phyloP scores from a whole-genome alignment of 2,888 invertebrate species.

The Busseola fusca region DNA sequence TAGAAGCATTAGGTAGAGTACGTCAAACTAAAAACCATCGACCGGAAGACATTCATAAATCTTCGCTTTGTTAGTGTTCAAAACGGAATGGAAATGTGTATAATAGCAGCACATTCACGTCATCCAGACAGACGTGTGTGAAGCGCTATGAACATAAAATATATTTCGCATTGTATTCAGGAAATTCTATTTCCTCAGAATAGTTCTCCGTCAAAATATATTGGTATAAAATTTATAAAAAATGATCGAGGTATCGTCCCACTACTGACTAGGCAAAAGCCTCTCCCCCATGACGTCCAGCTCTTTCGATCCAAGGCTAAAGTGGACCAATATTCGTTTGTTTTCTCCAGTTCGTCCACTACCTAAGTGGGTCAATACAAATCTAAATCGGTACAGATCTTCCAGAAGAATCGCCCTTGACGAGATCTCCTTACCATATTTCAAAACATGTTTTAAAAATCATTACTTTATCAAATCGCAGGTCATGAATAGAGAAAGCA shows the following conservation, averaged over 20 bases:
- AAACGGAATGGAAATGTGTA: conserved; percentile 14
- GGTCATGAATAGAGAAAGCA: conserved; percentile 49
- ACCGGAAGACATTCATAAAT: conserved; percentile 43
- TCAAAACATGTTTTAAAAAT: conserved; percentile 11
- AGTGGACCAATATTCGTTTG: not conserved
- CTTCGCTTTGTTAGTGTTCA: conserved; percentile 23
- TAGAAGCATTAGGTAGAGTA: not conserved
- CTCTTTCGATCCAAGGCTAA: not conserved
- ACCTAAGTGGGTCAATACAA: conserved; percentile 1
- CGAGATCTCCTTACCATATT: not conserved
- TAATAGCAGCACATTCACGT: conserved; percentile 35
- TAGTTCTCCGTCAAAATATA: not conserved
- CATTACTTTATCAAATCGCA: conserved; percentile 31
- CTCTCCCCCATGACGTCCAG: not conserved
- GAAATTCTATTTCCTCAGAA: conserved; percentile 10
- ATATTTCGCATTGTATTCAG: not conserved
- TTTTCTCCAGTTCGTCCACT: not conserved
- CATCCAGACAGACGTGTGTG: conserved; percentile 17
- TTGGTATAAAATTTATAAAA: no score
- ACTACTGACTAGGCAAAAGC: not conserved
- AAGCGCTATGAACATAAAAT: conserved; percentile 3
- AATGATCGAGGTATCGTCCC: not conserved
- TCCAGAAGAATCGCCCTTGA: not conserved
- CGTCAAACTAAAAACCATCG: conserved; percentile 18
- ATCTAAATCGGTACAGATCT: not conserved